These are phyloP conservation scores for Druceiella hillmani DNA, from an alignment of 2,888 invertebrate species.

Conservation along the genomic window DNA sequence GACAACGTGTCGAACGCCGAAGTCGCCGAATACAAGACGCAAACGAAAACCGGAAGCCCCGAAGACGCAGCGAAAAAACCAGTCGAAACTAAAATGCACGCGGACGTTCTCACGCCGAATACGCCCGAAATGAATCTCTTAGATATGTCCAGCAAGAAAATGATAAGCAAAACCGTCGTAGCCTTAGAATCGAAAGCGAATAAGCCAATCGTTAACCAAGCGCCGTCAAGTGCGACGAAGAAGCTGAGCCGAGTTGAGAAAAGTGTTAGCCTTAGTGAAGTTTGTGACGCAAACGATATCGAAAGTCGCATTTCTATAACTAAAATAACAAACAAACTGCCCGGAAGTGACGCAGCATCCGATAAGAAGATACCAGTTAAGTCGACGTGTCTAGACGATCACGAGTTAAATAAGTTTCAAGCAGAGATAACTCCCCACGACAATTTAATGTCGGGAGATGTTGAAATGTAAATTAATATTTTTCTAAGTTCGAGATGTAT, in stretches of 20 bases:
- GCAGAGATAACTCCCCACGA: too few relatives aligned
- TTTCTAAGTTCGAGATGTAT: too few relatives aligned
- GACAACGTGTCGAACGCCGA: conserved; percentile 88
- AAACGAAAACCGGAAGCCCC: conserved; percentile 34
- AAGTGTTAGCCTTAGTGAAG: conserved; percentile 36
- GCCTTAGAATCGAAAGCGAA: conserved; percentile 38
- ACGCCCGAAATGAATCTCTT: too few relatives aligned
- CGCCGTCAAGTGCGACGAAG: conserved; percentile 28
- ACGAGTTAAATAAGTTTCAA: too few relatives aligned
- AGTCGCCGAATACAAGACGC: conserved; percentile 75
- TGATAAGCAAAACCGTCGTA: conserved; percentile 39
- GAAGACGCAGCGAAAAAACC: conserved; percentile 34
- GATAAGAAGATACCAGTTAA: too few relatives aligned
- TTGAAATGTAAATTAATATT: too few relatives aligned
- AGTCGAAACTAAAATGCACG: too few relatives aligned
- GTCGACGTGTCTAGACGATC: too few relatives aligned
- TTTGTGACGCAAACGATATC: conserved; percentile 42
- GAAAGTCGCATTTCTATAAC: conserved; percentile 50
- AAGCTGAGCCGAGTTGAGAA: conserved; percentile 43
- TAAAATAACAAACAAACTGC: conserved; percentile 46
- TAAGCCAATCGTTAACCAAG: conserved; percentile 27
- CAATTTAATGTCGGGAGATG: too few relatives aligned
- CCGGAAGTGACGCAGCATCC: too few relatives aligned
- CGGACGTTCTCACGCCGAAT: too few relatives aligned
- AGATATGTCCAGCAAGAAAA: conserved; percentile 45